A percentile compares a stretch with the other conserved stretches of the same genome.
phyloP scores from a whole-genome alignment of 2,888 invertebrate genomes.

The Balanococcus diminutus region DNA sequence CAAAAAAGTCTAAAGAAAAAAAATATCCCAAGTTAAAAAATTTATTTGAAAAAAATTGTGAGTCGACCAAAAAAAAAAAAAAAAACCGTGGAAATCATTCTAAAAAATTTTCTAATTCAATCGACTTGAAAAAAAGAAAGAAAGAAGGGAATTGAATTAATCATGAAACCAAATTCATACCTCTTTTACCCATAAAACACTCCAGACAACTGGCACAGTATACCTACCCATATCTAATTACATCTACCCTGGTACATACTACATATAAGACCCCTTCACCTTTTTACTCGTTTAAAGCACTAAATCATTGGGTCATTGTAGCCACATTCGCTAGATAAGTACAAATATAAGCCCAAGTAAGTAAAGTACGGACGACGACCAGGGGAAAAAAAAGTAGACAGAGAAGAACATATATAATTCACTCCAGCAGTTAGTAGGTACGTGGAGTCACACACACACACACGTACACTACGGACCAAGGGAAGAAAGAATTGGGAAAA shows the following conservation, averaged over 20 bases:
- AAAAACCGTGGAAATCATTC: too few relatives aligned
- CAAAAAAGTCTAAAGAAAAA: too few relatives aligned
- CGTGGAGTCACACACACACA: background rate
- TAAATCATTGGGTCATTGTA: background rate
- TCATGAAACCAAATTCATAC: too few relatives aligned
- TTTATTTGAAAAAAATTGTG: too few relatives aligned
- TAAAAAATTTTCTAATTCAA: too few relatives aligned
- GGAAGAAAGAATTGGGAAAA: background rate
- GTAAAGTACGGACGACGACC: background rate
- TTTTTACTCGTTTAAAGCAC: background rate
- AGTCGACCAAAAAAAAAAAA: too few relatives aligned
- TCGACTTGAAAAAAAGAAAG: too few relatives aligned
- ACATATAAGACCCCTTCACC: background rate
- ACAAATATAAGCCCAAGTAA: background rate
- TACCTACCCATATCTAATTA: background rate
- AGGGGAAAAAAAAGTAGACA: background rate
- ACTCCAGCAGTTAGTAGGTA: background rate
- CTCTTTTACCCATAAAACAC: too few relatives aligned
- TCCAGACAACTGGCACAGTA: too few relatives aligned
- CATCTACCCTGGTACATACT: background rate
- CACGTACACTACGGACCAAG: background rate
- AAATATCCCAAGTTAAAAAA: too few relatives aligned
- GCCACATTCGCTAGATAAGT: background rate
- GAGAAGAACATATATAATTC: constrained; percentile 19
- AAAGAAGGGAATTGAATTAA: too few relatives aligned